Conservation (phyloP, 37 sponge, comb jelly and placozoan genomes). For the Haliclona indistincta region DNA sequence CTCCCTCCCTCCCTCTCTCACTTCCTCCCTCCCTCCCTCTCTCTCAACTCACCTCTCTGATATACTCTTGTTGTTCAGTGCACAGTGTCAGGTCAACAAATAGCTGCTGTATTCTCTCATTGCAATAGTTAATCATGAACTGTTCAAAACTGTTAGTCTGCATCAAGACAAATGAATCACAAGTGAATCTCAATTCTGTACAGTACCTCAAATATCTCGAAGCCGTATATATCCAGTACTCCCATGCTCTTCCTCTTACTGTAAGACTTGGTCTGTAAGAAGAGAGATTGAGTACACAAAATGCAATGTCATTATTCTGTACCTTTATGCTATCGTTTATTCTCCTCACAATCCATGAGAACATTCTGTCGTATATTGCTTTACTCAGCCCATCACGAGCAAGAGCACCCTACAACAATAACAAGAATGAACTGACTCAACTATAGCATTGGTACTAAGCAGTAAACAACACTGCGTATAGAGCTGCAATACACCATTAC, state of each 20-base stretch:
- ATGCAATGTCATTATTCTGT: background rate
- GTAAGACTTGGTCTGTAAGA: slow-evolving; percentile 29
- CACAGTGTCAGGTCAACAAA: slow-evolving; percentile 84
- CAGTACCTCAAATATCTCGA: slow-evolving; percentile 78
- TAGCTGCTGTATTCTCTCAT: slow-evolving; percentile 91
- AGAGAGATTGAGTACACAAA: background rate
- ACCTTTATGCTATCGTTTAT: slow-evolving; percentile 84
- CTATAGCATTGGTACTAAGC: too few species aligned
- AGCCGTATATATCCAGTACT: slow-evolving; percentile 92
- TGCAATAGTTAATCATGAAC: slow-evolving; percentile 93
- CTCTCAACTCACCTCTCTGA: slow-evolving; percentile 65
- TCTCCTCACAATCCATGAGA: slow-evolving; percentile 74
- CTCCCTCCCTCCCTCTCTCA: too few species aligned
- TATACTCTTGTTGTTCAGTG: slow-evolving; percentile 86
- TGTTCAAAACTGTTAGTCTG: slow-evolving; percentile 85
- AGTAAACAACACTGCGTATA: too few species aligned
- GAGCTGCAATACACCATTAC: too few species aligned
- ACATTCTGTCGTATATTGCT: slow-evolving; percentile 78
- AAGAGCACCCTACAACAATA: slow-evolving; percentile 55
- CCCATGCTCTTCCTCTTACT: slow-evolving; percentile 71
- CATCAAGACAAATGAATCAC: background rate
- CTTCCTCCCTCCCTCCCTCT: too few species aligned
- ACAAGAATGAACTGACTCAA: too few species aligned
- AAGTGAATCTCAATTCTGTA: too few species aligned
- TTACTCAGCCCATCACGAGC: slow-evolving; percentile 84